phyloP scores from a whole-genome alignment of 1,140 invertebrate genomes.

The Hylaeus volcanicus region DNA sequence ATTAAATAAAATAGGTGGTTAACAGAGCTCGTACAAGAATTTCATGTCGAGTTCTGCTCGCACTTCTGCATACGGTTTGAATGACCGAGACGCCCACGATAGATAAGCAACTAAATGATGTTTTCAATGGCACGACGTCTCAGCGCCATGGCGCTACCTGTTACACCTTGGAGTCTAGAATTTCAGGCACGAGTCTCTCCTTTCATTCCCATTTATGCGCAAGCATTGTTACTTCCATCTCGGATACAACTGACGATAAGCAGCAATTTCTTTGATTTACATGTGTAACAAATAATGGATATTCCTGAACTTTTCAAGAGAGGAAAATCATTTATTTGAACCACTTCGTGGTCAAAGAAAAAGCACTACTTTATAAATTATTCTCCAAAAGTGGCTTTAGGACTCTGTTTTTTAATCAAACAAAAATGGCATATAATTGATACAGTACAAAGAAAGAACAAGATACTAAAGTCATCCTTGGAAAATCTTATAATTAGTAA shows the following conservation, averaged over 20 bases:
- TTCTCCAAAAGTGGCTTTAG: no score
- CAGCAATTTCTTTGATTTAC: neutral
- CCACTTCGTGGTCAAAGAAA: no score
- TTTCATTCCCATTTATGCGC: neutral
- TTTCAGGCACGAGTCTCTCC: neutral
- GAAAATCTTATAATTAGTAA: no score
- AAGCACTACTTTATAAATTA: no score
- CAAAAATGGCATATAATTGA: no score
- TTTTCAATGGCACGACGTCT: neutral
- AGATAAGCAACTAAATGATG: conserved; percentile 13
- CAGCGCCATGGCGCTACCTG: neutral
- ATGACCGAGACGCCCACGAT: conserved; percentile 49
- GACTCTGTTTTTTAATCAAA: no score
- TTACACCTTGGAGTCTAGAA: neutral
- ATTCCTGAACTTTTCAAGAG: no score
- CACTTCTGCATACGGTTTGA: conserved; percentile 17
- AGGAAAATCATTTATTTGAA: no score
- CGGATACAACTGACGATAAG: neutral
- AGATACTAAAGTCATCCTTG: no score
- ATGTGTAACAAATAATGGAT: no score
- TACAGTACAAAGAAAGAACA: no score
- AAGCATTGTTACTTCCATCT: neutral
- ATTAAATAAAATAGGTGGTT: conserved; percentile 61
- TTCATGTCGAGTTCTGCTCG: conserved; percentile 30
- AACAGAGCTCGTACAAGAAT: conserved; percentile 47